Evolutionary conservation across 2,888 invertebrate genomes (phyloP).

Genomic region (Rutpela maculata): DNA sequence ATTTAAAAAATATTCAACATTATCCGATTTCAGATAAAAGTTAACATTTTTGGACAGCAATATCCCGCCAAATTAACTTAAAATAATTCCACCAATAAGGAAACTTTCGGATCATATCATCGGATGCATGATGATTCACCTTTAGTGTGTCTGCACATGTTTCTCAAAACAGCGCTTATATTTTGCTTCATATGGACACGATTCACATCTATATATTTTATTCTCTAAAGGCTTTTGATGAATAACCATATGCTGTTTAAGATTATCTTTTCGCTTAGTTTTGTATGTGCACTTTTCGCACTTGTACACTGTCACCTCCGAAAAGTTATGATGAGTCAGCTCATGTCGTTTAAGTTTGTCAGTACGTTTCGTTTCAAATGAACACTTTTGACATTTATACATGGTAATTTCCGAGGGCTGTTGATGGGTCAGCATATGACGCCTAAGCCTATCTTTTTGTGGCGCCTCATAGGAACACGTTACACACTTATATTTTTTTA

Average conservation of each 20-base stretch:
- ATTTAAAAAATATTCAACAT: no score
- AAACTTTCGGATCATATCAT: no score
- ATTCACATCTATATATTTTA: neutral
- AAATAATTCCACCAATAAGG: no score
- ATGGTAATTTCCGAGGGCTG: neutral
- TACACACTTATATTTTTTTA: neutral
- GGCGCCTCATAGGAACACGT: neutral
- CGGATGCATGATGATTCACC: no score
- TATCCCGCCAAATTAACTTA: no score
- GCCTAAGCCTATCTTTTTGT: neutral
- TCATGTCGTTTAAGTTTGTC: neutral
- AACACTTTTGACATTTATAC: neutral
- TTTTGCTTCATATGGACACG: neutral
- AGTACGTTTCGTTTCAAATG: neutral
- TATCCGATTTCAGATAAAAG: no score
- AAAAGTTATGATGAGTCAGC: neutral
- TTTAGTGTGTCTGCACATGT: neutral
- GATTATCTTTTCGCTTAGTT: neutral
- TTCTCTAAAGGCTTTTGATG: neutral
- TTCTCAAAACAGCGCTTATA: neutral
- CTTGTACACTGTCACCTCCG: neutral
- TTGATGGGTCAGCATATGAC: neutral
- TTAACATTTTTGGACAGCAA: no score
- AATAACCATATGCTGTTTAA: neutral
- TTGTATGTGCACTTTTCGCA: neutral